Evolutionary conservation across 2,888 invertebrate genomes (phyloP).

Genomic region (Serrognathus titanus): DNA sequence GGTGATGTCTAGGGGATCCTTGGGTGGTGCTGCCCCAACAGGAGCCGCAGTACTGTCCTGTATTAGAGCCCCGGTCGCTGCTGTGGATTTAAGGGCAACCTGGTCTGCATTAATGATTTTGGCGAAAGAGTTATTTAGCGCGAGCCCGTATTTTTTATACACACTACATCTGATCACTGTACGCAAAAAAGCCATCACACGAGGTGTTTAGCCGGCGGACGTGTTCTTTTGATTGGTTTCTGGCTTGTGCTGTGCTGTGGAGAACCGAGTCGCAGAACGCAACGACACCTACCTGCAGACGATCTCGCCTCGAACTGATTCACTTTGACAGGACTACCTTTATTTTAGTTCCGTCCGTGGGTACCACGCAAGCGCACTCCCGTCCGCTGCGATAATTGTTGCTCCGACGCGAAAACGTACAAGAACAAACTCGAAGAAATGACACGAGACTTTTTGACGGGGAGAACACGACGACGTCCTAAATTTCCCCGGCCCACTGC

Average conservation of each 20-base stretch:
- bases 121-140: conserved; percentile 34
- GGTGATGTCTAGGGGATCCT: conserved; percentile 75
- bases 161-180: conserved; percentile 47
- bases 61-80: conserved; percentile 24
- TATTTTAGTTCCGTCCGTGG: no score
- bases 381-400: neutral
- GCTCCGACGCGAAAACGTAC: conserved; percentile 3
- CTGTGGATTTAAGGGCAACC: conserved; percentile 36
- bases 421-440: conserved; percentile 5
- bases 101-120: conserved; percentile 33
- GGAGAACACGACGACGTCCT: no score
- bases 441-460: no score
- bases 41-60: conserved; percentile 20
- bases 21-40: conserved; percentile 28
- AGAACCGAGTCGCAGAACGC: neutral
- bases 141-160: conserved; percentile 45
- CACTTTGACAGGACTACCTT: no score
- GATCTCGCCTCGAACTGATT: neutral
- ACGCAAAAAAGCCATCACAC: conserved; percentile 51
- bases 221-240: conserved; percentile 7
- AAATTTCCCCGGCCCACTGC: no score
- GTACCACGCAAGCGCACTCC: no score
- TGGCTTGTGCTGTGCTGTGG: conserved; percentile 1
- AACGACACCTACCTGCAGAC: neutral
- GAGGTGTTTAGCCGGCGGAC: conserved; percentile 2